phyloP scores from a whole-genome alignment of 2,797 vertebrate species.

The Pelodytes ibericus region DNA sequence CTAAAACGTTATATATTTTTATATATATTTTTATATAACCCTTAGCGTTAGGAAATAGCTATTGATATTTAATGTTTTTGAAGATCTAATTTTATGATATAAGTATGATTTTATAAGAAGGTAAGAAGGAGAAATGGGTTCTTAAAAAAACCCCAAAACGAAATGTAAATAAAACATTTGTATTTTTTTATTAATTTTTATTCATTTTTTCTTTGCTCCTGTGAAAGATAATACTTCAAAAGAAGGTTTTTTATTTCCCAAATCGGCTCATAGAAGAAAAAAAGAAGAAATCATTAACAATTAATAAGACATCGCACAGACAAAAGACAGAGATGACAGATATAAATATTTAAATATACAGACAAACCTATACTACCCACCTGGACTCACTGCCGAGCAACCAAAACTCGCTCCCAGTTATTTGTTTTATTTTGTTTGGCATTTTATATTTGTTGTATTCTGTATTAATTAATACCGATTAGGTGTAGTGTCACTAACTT shows the following conservation, averaged over 20 bases:
- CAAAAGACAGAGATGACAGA: constrained; percentile 63
- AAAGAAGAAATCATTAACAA: constrained; percentile 64
- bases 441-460: too few relatives aligned
- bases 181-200: not conserved
- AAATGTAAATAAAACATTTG: not conserved
- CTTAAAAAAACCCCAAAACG: too few relatives aligned
- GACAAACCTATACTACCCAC: constrained; percentile 32
- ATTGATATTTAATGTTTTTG: too few relatives aligned
- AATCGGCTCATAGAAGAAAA: constrained; percentile 1
- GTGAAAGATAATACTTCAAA: not conserved
- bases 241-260: not conserved
- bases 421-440: too few relatives aligned
- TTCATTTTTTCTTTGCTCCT: not conserved
- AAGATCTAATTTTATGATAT: too few relatives aligned
- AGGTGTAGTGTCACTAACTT: too few relatives aligned
- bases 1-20: too few relatives aligned
- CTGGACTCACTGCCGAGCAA: not conserved
- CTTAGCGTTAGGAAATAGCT: too few relatives aligned
- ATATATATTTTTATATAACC: too few relatives aligned
- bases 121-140: too few relatives aligned
- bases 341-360: constrained; percentile 60
- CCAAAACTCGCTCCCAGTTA: not conserved
- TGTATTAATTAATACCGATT: too few relatives aligned
- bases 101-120: too few relatives aligned
- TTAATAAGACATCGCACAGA: constrained; percentile 65